These are phyloP conservation scores for Lathronympha strigana DNA, from an alignment of 2,888 invertebrate species.

Conservation along the genomic window DNA sequence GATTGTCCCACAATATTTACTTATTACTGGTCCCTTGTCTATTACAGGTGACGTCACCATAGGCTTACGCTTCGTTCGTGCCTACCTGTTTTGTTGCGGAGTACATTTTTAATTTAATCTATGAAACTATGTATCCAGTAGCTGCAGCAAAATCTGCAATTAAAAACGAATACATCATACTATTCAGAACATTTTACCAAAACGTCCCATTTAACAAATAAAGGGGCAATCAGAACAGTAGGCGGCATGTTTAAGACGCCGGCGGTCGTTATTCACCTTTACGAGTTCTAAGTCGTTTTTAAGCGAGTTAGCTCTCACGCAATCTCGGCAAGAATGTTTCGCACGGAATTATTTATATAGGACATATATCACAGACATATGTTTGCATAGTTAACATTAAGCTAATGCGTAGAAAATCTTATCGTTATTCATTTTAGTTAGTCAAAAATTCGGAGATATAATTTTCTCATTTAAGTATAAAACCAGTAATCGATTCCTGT, in stretches of 20 bases:
- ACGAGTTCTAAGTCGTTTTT: slow-evolving; percentile 72
- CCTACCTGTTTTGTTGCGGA: too few relatives aligned
- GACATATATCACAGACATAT: slow-evolving; percentile 24
- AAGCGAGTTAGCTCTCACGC: slow-evolving; percentile 73
- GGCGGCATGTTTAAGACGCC: slow-evolving; percentile 57
- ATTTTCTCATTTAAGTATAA: too few relatives aligned
- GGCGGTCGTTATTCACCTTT: slow-evolving; percentile 70
- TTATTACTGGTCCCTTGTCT: too few relatives aligned
- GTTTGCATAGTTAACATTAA: background rate
- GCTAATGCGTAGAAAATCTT: background rate
- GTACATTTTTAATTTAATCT: background rate
- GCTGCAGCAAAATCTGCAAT: too few relatives aligned
- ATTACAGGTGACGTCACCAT: too few relatives aligned
- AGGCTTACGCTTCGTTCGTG: too few relatives aligned
- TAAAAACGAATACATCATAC: background rate
- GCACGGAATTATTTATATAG: slow-evolving; percentile 63
- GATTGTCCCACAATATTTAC: too few relatives aligned
- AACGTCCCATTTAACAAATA: slow-evolving; percentile 41
- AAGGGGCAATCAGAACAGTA: slow-evolving; percentile 52
- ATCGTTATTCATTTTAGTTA: too few relatives aligned
- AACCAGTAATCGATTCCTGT: too few relatives aligned
- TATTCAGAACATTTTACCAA: slow-evolving; percentile 33
- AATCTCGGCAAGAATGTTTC: slow-evolving; percentile 69
- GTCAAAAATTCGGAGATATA: too few relatives aligned
- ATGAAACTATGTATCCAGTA: too few relatives aligned